Conservation (phyloP, 2,113 vertebrate species). For the Coptodon rendalli region DNA sequence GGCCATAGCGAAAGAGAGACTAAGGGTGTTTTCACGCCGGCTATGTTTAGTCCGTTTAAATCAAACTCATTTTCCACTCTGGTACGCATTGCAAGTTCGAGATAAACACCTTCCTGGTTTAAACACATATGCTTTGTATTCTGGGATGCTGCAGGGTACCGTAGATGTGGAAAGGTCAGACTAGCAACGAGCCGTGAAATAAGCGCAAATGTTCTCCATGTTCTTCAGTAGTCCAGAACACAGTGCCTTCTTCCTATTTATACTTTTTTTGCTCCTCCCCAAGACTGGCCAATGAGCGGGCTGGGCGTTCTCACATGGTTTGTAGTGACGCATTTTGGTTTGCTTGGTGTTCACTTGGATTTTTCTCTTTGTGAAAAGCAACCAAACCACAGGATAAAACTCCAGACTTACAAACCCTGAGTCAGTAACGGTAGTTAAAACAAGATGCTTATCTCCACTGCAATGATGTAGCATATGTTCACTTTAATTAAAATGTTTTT, state of each 20-base stretch:
- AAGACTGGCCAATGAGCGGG: not conserved
- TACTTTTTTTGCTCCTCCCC: not conserved
- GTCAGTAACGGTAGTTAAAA: not conserved
- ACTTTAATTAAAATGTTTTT: not conserved
- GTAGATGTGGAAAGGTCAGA: not conserved
- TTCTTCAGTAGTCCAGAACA: not conserved
- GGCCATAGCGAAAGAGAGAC: not conserved
- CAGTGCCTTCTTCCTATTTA: not conserved
- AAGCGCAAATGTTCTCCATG: not conserved
- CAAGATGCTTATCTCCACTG: not conserved
- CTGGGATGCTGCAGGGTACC: not conserved
- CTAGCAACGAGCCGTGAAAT: not conserved
- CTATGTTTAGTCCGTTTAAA: not conserved
- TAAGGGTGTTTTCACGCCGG: not conserved
- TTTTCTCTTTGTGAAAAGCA: not conserved
- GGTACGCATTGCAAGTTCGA: rapidly evolving
- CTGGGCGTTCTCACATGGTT: not conserved
- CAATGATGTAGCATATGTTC: not conserved
- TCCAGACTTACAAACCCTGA: not conserved
- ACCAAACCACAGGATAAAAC: not conserved
- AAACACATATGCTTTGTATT: not conserved
- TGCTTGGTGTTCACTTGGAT: not conserved
- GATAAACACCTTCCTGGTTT: not conserved
- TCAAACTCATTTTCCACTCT: not conserved
- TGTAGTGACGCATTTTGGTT: not conserved